phyloP scores from a whole-genome alignment of 2,888 invertebrate species.

The Euplagia quadripunctaria region DNA sequence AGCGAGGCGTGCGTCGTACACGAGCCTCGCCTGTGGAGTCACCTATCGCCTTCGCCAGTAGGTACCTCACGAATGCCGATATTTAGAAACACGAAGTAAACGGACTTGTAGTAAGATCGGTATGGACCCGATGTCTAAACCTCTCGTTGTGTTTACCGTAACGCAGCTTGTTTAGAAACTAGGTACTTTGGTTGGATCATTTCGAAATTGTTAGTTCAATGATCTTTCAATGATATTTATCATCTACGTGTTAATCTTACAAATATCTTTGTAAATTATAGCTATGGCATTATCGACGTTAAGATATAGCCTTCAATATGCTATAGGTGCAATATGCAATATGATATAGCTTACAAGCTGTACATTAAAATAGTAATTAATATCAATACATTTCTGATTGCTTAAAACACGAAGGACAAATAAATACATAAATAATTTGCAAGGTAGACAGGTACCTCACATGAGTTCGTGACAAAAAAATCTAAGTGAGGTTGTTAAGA shows the following conservation, averaged over 20 bases:
- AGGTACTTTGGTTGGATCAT: slow-evolving; percentile 41
- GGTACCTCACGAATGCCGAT: slow-evolving; percentile 72
- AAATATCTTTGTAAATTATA: neutral
- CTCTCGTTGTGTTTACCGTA: slow-evolving; percentile 56
- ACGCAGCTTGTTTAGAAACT: slow-evolving; percentile 55
- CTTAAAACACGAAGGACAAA: neutral
- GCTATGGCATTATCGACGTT: neutral
- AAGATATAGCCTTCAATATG: neutral
- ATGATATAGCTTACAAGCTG: no score
- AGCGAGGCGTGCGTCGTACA: slow-evolving; percentile 75
- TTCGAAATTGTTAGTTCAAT: slow-evolving; percentile 54
- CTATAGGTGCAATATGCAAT: no score
- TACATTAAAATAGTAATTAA: neutral
- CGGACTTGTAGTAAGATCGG: slow-evolving; percentile 65
- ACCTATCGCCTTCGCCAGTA: slow-evolving; percentile 68
- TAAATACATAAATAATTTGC: slow-evolving; percentile 6
- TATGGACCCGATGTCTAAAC: slow-evolving; percentile 75
- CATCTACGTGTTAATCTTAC: slow-evolving; percentile 46
- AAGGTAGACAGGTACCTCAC: slow-evolving; percentile 35
- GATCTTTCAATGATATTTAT: slow-evolving; percentile 54
- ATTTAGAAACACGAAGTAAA: slow-evolving; percentile 77
- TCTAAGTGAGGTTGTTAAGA: slow-evolving; percentile 64
- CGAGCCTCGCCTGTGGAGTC: slow-evolving; percentile 74
- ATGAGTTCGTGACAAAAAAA: slow-evolving; percentile 69
- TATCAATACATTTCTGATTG: neutral